A percentile compares a stretch with the other conserved stretches of the same genome.
Evolutionary conservation across 2,888 invertebrate genomes (phyloP).

Genomic region (Erannis defoliaria): DNA sequence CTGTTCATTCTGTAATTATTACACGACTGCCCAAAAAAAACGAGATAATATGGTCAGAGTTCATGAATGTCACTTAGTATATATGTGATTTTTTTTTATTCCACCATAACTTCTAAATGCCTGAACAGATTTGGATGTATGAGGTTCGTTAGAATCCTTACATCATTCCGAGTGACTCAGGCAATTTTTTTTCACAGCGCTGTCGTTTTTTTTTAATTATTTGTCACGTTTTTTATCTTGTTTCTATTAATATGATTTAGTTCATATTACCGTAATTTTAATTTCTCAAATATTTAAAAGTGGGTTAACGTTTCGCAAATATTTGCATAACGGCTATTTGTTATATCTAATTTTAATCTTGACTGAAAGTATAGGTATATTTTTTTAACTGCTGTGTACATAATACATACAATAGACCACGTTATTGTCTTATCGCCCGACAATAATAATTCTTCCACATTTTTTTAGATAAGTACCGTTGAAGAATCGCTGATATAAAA

Average conservation of each 20-base stretch:
- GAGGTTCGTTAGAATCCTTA: too few relatives aligned
- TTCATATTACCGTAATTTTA: background rate
- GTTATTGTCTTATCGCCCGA: slow-evolving; percentile 19
- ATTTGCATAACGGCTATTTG: background rate
- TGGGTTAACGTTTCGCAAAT: background rate
- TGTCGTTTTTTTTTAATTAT: background rate
- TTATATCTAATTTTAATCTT: slow-evolving; percentile 3
- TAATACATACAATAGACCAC: slow-evolving; percentile 2
- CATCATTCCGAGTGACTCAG: too few relatives aligned
- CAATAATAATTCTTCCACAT: slow-evolving; percentile 34
- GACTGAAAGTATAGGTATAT: slow-evolving; percentile 3
- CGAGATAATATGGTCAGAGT: too few relatives aligned
- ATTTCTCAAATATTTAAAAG: slow-evolving; percentile 4
- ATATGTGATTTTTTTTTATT: too few relatives aligned
- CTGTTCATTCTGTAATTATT: too few relatives aligned
- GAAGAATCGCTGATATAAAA: slow-evolving; percentile 30
- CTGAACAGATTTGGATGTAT: too few relatives aligned
- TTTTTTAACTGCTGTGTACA: slow-evolving; percentile 7
- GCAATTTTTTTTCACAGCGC: too few relatives aligned
- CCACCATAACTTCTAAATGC: too few relatives aligned
- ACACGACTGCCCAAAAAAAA: too few relatives aligned
- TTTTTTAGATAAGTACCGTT: slow-evolving; percentile 23
- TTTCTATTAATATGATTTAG: background rate
- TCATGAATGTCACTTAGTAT: too few relatives aligned
- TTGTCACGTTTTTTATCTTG: background rate